Evolutionary conservation across 2,888 invertebrate species (phyloP).

Genomic region (Tromatobia lineatoria): DNA sequence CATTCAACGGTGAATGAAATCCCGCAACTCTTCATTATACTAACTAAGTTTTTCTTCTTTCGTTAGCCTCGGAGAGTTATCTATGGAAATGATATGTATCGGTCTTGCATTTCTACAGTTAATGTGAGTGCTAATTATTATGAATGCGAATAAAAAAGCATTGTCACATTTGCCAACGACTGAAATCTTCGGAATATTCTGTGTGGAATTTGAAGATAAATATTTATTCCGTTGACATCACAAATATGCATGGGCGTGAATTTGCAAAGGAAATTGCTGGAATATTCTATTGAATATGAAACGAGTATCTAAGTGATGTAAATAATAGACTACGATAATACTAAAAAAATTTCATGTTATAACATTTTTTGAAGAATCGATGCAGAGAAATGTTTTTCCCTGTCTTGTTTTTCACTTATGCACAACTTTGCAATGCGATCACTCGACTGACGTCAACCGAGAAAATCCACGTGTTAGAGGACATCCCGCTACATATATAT

Average conservation of each 20-base stretch:
- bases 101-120: not conserved
- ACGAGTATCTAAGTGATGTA: no score
- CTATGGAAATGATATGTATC: not conserved
- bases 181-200: not conserved
- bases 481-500: not conserved
- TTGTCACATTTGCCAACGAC: not conserved
- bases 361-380: no score
- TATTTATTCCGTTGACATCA: no score
- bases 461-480: slow-evolving; percentile 19
- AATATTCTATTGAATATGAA: no score
- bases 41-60: not conserved
- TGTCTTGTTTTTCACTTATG: slow-evolving; percentile 46
- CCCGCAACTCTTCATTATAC: not conserved
- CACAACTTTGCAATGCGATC: slow-evolving; percentile 20
- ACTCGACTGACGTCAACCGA: slow-evolving; percentile 40
- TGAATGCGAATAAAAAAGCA: not conserved
- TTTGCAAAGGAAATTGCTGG: no score
- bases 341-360: no score
- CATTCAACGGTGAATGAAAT: not conserved
- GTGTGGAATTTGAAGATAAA: no score
- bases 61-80: not conserved
- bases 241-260: no score
- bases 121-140: not conserved
- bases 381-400: no score
- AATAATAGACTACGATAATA: no score